A percentile compares a stretch with the other conserved stretches of the same genome.
These are phyloP conservation scores for Dinoponera quadriceps DNA, from an alignment of 1,140 invertebrate genomes.

Conservation along the genomic window DNA sequence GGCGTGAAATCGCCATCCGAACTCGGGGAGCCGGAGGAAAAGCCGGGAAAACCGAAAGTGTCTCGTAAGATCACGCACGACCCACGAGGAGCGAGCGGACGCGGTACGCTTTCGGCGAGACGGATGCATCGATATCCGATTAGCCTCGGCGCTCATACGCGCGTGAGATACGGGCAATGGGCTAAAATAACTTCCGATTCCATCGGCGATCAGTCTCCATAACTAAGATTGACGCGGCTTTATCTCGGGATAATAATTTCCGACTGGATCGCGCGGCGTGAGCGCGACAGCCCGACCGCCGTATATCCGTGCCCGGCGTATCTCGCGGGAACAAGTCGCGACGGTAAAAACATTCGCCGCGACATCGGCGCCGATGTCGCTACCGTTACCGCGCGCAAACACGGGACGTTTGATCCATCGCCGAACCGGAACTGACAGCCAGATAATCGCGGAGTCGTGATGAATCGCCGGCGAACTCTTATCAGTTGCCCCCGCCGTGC, in stretches of 20 bases:
- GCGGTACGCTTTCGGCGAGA: too few species aligned
- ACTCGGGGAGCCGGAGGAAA: too few species aligned
- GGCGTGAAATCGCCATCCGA: too few species aligned
- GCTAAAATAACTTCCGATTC: slow-evolving; percentile 21
- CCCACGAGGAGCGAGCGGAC: too few species aligned
- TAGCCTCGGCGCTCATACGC: background rate
- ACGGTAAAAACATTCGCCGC: slow-evolving; percentile 41
- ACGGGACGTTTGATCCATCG: slow-evolving; percentile 68
- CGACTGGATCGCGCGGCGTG: slow-evolving; percentile 5
- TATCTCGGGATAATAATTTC: slow-evolving; percentile 51
- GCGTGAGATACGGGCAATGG: background rate
- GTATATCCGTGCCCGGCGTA: slow-evolving; percentile 7
- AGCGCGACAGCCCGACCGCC: background rate
- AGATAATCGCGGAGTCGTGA: slow-evolving; percentile 71
- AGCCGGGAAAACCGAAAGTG: too few species aligned
- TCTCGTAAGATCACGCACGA: too few species aligned
- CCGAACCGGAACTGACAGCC: slow-evolving; percentile 66
- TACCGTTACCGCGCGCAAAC: too few species aligned
- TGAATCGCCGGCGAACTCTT: slow-evolving; percentile 64
- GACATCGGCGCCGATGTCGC: background rate
- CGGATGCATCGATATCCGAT: background rate
- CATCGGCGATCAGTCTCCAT: slow-evolving; percentile 7
- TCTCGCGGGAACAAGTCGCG: slow-evolving; percentile 29
- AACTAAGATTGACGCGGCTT: slow-evolving; percentile 37
- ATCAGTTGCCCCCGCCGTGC: slow-evolving; percentile 52